phyloP scores from a whole-genome alignment of 2,113 vertebrate genomes.

The Nothobranchius kuhntae region DNA sequence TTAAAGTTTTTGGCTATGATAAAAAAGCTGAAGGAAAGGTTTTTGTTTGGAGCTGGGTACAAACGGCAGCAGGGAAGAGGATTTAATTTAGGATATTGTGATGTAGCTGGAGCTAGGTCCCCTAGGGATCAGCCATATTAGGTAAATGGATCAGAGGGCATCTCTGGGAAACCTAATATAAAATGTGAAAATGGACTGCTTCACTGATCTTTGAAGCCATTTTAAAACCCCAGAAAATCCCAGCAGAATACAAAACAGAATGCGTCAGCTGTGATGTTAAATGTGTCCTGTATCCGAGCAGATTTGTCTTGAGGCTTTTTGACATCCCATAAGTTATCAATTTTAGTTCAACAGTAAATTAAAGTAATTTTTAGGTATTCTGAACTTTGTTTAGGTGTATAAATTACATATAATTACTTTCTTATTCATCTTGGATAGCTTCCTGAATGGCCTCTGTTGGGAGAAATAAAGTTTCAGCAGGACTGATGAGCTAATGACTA shows the following conservation, averaged over 20 bases:
- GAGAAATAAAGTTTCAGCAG: no score
- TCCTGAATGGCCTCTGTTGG: no score
- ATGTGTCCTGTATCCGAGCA: slow-evolving; percentile 2
- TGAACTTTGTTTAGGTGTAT: no score
- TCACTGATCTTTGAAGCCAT: slow-evolving; percentile 38
- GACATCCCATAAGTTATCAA: slow-evolving; percentile 57
- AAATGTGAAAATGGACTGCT: slow-evolving; percentile 53
- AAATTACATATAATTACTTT: no score
- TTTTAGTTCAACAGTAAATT: slow-evolving; percentile 48
- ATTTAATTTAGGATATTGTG: slow-evolving; percentile 24
- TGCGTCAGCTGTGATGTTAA: slow-evolving; percentile 22
- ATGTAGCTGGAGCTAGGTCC: slow-evolving; percentile 38
- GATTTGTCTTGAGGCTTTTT: slow-evolving; percentile 37
- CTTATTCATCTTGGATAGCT: no score
- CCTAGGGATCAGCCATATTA: slow-evolving; percentile 69
- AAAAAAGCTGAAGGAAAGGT: slow-evolving; percentile 2
- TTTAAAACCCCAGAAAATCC: slow-evolving; percentile 55
- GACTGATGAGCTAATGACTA: no score
- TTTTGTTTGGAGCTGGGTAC: background rate
- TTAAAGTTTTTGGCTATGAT: background rate
- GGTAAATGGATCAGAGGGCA: slow-evolving; percentile 54
- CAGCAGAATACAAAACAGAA: slow-evolving; percentile 29
- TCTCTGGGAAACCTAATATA: slow-evolving; percentile 62
- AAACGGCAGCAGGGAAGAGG: slow-evolving; percentile 1
- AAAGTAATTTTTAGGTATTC: no score